A percentile compares a stretch with the other conserved stretches of the same genome.
These are phyloP conservation scores for Oasisia sp. DNA, from an alignment of 2,888 invertebrate species.

Conservation along the genomic window DNA sequence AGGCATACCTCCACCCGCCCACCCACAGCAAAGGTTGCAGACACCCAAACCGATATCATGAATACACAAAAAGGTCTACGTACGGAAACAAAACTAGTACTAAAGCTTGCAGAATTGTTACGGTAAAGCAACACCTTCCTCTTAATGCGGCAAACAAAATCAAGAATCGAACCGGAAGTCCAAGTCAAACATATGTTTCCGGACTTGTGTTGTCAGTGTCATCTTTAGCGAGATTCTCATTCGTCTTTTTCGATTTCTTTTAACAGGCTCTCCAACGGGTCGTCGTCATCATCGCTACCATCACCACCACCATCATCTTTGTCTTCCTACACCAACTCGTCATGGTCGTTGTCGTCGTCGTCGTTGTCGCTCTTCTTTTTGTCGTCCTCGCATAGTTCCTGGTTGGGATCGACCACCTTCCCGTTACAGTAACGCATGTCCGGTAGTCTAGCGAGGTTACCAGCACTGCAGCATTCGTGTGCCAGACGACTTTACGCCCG, in stretches of 20 bases:
- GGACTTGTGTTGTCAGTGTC: neutral
- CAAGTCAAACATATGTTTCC: neutral
- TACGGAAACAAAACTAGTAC: too few species aligned
- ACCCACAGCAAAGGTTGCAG: too few species aligned
- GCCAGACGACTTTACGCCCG: neutral
- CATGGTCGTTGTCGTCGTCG: neutral
- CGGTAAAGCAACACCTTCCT: neutral
- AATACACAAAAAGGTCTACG: too few species aligned
- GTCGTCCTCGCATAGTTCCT: neutral
- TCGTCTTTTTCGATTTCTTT: neutral
- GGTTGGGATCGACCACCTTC: neutral
- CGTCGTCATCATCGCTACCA: neutral
- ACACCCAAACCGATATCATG: too few species aligned
- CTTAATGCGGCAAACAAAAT: neutral
- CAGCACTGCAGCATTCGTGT: neutral
- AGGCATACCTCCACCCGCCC: too few species aligned
- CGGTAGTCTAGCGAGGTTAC: neutral
- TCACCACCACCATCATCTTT: neutral
- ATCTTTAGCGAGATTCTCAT: neutral
- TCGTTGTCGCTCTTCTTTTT: neutral
- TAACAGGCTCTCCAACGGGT: neutral
- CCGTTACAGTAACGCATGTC: neutral
- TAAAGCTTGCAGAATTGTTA: neutral
- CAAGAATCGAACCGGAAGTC: neutral
- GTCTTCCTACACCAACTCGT: neutral